These are phyloP conservation scores for Idaea biselata DNA, from an alignment of 2,888 invertebrate species.

Conservation along the genomic window DNA sequence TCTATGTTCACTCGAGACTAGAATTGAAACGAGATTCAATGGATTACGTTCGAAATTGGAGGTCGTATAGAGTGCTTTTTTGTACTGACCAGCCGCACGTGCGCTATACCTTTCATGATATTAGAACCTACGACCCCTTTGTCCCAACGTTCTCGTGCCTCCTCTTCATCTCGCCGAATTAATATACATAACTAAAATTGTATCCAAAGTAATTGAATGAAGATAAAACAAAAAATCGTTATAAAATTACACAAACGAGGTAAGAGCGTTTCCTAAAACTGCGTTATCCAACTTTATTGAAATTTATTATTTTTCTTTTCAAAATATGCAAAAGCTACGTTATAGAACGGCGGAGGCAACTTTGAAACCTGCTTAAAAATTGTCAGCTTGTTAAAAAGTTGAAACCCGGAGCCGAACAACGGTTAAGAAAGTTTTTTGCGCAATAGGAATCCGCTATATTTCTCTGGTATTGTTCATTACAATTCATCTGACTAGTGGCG, in stretches of 20 bases:
- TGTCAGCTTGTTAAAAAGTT: slow-evolving; percentile 25
- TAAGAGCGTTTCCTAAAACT: slow-evolving; percentile 17
- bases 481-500: slow-evolving; percentile 1
- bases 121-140: neutral
- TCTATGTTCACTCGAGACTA: slow-evolving; percentile 26
- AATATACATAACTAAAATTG: neutral
- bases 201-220: slow-evolving; percentile 9
- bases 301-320: slow-evolving; percentile 16
- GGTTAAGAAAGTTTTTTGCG: slow-evolving; percentile 16
- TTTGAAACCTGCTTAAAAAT: slow-evolving; percentile 21
- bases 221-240: slow-evolving; percentile 12
- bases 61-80: neutral
- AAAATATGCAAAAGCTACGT: slow-evolving; percentile 14
- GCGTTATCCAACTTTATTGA: slow-evolving; percentile 19
- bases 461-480: slow-evolving; percentile 1
- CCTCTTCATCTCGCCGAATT: neutral
- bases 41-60: slow-evolving; percentile 16
- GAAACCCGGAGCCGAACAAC: slow-evolving; percentile 9
- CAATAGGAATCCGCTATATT: slow-evolving; percentile 7
- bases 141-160: neutral
- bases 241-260: slow-evolving; percentile 12
- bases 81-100: slow-evolving; percentile 3
- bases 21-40: slow-evolving; percentile 26
- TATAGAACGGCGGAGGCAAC: slow-evolving; percentile 14
- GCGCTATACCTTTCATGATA: slow-evolving; percentile 15